These are phyloP conservation scores for Xanthorhoe spadicearia DNA, from an alignment of 2,888 invertebrate species.

Conservation along the genomic window DNA sequence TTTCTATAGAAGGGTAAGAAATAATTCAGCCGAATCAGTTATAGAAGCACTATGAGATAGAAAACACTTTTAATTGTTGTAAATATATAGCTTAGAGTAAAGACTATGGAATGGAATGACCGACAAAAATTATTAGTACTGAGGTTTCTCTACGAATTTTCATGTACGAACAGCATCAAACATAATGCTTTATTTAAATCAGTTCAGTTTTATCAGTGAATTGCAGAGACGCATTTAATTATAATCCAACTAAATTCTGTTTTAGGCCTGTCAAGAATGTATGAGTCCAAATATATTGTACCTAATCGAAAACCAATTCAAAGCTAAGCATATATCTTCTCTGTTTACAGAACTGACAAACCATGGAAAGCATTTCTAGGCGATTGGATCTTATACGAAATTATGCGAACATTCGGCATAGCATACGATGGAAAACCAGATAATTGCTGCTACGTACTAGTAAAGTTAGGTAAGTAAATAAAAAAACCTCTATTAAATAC, in stretches of 20 bases:
- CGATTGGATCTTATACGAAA: slow-evolving; percentile 92
- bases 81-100: too few species aligned
- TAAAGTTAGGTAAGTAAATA: slow-evolving; percentile 73
- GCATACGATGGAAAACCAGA: slow-evolving; percentile 86
- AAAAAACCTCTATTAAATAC: background rate
- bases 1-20: slow-evolving; percentile 88
- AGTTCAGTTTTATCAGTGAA: too few species aligned
- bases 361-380: slow-evolving; percentile 95
- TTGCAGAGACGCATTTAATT: too few species aligned
- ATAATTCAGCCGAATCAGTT: too few species aligned
- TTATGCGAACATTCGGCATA: slow-evolving; percentile 92
- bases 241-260: too few species aligned
- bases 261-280: too few species aligned
- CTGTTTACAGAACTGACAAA: slow-evolving; percentile 81
- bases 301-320: too few species aligned
- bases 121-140: background rate
- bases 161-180: background rate
- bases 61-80: too few species aligned
- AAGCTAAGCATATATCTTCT: slow-evolving; percentile 1
- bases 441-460: slow-evolving; percentile 90
- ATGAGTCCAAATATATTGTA: too few species aligned
- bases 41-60: too few species aligned
- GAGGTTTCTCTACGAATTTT: background rate
- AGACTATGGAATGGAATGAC: too few species aligned
- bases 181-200: background rate